phyloP scores from a whole-genome alignment of 2,113 vertebrate species.

The Nibea albiflora region DNA sequence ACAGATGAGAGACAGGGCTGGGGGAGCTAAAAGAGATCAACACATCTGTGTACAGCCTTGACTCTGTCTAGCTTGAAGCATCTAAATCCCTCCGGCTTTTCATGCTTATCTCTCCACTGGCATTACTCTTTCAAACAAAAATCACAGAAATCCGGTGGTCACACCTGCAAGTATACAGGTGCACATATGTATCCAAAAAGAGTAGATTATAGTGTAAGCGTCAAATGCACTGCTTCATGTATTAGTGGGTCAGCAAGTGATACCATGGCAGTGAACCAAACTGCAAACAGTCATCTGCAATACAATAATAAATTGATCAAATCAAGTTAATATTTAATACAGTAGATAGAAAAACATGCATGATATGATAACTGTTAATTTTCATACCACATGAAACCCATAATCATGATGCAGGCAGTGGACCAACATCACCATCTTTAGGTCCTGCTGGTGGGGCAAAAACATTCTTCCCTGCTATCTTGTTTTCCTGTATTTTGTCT shows the following conservation, averaged over 20 bases:
- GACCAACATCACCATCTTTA: not conserved
- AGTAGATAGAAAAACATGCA: too few species aligned
- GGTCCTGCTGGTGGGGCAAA: not conserved
- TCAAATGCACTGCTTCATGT: not conserved
- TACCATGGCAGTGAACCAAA: not conserved
- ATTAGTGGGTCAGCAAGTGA: not conserved
- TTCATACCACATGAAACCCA: not conserved
- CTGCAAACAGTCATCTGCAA: not conserved
- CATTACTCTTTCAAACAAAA: constrained; percentile 48
- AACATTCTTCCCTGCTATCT: constrained; percentile 16
- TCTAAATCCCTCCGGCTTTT: constrained; percentile 56
- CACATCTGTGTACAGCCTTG: constrained; percentile 53
- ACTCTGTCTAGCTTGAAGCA: constrained; percentile 43
- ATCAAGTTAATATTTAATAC: not conserved
- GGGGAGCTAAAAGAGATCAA: constrained; percentile 51
- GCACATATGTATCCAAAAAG: not conserved
- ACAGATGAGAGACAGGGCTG: constrained; percentile 56
- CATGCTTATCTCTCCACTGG: constrained; percentile 43
- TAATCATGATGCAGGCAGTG: not conserved
- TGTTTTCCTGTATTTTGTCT: constrained; percentile 50
- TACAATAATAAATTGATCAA: not conserved
- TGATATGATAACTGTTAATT: too few species aligned
- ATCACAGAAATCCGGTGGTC: constrained; percentile 28
- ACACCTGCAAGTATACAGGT: constrained; percentile 4
- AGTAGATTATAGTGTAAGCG: not conserved